Conservation (phyloP, 2,797 vertebrate species). For the Pterois miles region DNA sequence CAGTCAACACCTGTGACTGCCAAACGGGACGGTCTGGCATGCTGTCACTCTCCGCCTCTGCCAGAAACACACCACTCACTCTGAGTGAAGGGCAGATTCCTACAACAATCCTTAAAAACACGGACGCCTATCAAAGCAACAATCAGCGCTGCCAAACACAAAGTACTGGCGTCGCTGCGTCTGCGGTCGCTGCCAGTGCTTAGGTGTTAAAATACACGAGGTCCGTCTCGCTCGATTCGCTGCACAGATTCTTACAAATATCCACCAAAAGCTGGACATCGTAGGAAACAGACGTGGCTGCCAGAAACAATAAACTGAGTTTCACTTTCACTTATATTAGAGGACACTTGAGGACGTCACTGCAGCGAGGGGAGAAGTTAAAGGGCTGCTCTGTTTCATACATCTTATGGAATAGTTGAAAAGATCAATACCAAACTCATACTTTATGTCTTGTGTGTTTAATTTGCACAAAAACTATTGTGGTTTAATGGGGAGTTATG, state of each 20-base stretch:
- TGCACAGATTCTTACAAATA: not conserved
- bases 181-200: slow-evolving; percentile 29
- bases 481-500: too few relatives aligned
- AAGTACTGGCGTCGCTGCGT: slow-evolving; percentile 36
- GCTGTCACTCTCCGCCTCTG: slow-evolving; percentile 66
- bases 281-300: not conserved
- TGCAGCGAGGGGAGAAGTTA: not conserved
- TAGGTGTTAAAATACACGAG: slow-evolving; percentile 26
- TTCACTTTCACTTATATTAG: not conserved
- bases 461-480: too few relatives aligned
- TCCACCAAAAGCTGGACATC: not conserved
- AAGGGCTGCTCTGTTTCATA: not conserved
- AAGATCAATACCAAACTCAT: not conserved
- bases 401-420: not conserved
- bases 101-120: slow-evolving; percentile 43
- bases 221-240: not conserved
- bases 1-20: slow-evolving; percentile 69
- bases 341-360: not conserved
- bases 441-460: not conserved
- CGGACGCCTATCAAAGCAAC: slow-evolving; percentile 44
- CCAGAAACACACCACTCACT: slow-evolving; percentile 59
- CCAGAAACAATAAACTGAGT: slow-evolving; percentile 6
- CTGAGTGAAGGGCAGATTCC: slow-evolving; percentile 49
- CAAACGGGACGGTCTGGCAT: slow-evolving; percentile 67
- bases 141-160: slow-evolving; percentile 45